phyloP scores from a whole-genome alignment of 2,797 vertebrate genomes.

The Uromys caudimaculatus region DNA sequence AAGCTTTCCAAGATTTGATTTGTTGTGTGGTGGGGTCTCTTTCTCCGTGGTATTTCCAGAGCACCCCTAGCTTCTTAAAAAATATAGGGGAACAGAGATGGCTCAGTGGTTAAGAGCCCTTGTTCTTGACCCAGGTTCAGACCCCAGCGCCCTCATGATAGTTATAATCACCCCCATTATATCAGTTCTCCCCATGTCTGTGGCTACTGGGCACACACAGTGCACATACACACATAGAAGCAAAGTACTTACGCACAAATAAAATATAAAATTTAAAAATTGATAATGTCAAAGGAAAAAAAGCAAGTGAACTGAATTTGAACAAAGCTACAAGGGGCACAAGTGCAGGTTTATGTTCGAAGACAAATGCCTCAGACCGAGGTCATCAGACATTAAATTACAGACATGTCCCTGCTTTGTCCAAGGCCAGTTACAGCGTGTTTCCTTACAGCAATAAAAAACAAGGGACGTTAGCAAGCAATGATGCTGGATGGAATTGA shows the following conservation, averaged over 20 bases:
- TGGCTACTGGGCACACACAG: no score
- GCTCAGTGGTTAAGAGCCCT: neutral
- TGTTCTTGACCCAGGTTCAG: neutral
- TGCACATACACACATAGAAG: neutral
- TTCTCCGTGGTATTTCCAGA: neutral
- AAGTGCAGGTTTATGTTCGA: neutral
- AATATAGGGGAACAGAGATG: neutral
- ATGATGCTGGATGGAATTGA: constrained; percentile 68
- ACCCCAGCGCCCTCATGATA: neutral
- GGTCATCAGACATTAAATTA: constrained; percentile 71
- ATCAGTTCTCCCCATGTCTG: neutral
- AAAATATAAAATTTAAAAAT: neutral
- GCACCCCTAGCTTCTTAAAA: neutral
- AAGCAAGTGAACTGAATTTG: constrained; percentile 49
- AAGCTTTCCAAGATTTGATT: constrained; percentile 35
- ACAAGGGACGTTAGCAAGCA: constrained; percentile 72
- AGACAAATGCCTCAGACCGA: constrained; percentile 56
- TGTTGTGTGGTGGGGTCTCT: neutral
- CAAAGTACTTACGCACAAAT: neutral
- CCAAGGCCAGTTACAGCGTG: constrained; percentile 60
- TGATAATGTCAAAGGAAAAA: neutral
- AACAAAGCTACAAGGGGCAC: neutral
- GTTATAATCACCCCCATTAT: neutral
- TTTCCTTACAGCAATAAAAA: constrained; percentile 71
- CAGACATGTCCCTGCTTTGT: constrained; percentile 60